Percentiles rank a stretch among this genome's conserved stretches.
Evolutionary conservation across 2,888 invertebrate genomes (phyloP).

Genomic region (Caenorhabditis sp.): DNA sequence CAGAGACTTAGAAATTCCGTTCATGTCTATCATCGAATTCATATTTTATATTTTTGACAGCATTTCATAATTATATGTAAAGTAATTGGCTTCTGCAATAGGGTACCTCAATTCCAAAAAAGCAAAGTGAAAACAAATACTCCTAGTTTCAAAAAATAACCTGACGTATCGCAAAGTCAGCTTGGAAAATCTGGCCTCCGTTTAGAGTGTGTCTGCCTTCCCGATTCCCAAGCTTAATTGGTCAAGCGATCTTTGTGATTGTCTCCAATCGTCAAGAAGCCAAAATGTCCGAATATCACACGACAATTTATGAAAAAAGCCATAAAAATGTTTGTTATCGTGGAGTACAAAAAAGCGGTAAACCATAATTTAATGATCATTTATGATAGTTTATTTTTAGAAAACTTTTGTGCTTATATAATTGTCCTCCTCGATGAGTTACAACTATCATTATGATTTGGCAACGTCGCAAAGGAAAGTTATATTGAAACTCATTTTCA

Average conservation of each 20-base stretch:
- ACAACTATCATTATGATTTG: conserved; percentile 50
- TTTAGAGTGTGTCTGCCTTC: too few species aligned
- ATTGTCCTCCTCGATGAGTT: too few species aligned
- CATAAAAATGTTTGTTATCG: background rate
- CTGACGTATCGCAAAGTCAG: too few species aligned
- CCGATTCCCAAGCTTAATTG: too few species aligned
- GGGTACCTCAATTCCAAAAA: too few species aligned
- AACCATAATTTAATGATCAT: background rate
- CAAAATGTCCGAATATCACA: background rate
- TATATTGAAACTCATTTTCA: conserved; percentile 47
- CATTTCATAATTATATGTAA: too few species aligned
- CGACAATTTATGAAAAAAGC: background rate
- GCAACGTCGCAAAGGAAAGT: conserved; percentile 45
- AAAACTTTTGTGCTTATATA: background rate
- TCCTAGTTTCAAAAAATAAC: too few species aligned
- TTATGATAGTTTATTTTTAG: background rate
- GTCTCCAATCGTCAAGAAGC: too few species aligned
- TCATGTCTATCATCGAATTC: conserved; percentile 51
- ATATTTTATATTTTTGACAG: conserved; percentile 52
- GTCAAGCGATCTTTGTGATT: too few species aligned
- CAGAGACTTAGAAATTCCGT: conserved; percentile 47
- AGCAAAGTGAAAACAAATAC: too few species aligned
- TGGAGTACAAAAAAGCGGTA: background rate
- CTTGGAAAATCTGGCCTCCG: too few species aligned
- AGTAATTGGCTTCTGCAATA: too few species aligned